Conservation (phyloP, 2,797 vertebrate genomes). For the Poeciliopsis presidionis region DNA sequence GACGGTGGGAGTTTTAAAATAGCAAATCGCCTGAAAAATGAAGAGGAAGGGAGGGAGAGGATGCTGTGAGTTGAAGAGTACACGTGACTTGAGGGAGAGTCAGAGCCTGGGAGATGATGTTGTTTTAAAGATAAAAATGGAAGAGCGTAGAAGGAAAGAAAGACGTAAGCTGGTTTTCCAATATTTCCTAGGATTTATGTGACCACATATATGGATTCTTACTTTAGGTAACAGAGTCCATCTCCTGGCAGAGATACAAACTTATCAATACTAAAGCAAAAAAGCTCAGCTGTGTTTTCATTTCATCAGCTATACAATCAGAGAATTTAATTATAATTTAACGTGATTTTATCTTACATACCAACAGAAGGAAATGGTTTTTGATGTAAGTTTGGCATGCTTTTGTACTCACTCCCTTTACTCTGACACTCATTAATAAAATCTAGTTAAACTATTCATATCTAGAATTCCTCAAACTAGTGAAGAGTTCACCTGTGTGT, state of each 20-base stretch:
- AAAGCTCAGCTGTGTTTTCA: neutral
- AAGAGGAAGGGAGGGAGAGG: slow-evolving; percentile 17
- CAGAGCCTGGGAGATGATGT: slow-evolving; percentile 21
- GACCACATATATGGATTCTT: neutral
- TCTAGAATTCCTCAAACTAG: neutral
- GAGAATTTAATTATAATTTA: neutral
- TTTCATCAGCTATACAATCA: neutral
- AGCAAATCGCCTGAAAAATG: slow-evolving; percentile 2
- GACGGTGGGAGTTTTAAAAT: slow-evolving; percentile 9
- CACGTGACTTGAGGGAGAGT: slow-evolving; percentile 32
- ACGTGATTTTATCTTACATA: neutral
- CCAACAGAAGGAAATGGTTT: neutral
- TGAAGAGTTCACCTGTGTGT: neutral
- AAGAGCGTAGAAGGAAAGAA: slow-evolving; percentile 4
- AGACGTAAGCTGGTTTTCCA: neutral
- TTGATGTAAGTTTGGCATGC: neutral
- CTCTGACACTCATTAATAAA: neutral
- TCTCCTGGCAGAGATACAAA: neutral
- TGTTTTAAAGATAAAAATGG: slow-evolving; percentile 21
- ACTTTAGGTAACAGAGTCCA: neutral
- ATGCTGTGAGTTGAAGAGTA: slow-evolving; percentile 18
- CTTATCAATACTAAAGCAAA: neutral
- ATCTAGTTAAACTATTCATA: neutral
- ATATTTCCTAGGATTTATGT: neutral
- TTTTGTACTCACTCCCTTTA: neutral